A percentile compares a stretch with the other conserved stretches of the same genome.
Conservation (phyloP, 2,888 invertebrate species). For the Andrena hattorfiana region DNA sequence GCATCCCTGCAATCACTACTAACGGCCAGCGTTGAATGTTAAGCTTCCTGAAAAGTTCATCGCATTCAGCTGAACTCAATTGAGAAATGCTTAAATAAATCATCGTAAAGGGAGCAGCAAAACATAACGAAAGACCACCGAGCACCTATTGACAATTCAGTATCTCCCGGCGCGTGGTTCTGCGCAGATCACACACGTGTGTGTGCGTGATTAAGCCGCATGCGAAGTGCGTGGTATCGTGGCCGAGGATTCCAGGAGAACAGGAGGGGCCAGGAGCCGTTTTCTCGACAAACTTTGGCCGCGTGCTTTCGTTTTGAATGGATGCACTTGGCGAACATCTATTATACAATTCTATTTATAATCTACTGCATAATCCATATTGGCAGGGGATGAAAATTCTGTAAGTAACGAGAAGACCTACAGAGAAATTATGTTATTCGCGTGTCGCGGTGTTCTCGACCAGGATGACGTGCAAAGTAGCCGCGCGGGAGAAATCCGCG, state of each 20-base stretch:
- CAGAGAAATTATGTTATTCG: background rate
- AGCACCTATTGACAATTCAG: background rate
- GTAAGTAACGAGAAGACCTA: too few species aligned
- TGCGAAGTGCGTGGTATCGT: conserved; percentile 48
- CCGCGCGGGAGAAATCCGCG: conserved; percentile 77
- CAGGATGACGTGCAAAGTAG: conserved; percentile 73
- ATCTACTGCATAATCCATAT: too few species aligned
- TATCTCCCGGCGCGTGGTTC: background rate
- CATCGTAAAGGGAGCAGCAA: background rate
- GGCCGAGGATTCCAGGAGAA: conserved; percentile 17
- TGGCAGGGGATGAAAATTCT: too few species aligned
- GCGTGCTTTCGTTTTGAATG: background rate
- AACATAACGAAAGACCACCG: background rate
- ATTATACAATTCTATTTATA: too few species aligned
- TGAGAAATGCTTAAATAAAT: background rate
- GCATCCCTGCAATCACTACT: background rate
- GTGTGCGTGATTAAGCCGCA: conserved; percentile 30
- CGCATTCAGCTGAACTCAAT: background rate
- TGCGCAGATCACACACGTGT: background rate
- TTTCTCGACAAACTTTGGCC: background rate
- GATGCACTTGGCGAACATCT: background rate
- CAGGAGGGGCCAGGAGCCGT: background rate
- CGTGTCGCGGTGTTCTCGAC: conserved; percentile 35
- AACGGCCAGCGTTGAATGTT: background rate
- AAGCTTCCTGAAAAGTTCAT: background rate